Conservation (phyloP, 2,797 vertebrate species). For the Arctocebus calabarensis region DNA sequence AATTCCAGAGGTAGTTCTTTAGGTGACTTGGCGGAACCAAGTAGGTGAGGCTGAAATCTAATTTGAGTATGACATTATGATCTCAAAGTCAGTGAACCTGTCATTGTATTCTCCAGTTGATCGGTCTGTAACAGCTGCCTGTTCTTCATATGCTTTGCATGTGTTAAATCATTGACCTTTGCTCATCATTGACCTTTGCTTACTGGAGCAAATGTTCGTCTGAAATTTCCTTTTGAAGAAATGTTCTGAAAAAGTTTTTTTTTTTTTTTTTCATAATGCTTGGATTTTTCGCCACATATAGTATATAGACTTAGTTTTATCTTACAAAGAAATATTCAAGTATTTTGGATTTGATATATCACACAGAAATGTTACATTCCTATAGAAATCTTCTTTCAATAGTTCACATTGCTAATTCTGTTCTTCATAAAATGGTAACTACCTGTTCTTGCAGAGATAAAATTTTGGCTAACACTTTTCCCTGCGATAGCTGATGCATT, state of each 20-base stretch:
- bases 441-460: background rate
- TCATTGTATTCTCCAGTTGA: background rate
- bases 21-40: background rate
- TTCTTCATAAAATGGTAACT: background rate
- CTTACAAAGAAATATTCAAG: background rate
- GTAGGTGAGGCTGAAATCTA: background rate
- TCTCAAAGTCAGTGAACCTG: background rate
- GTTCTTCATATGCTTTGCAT: background rate
- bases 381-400: background rate
- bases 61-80: background rate
- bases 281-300: background rate
- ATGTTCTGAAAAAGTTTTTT: background rate
- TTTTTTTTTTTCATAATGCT: background rate
- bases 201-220: background rate
- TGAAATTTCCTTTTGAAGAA: background rate
- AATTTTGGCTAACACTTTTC: background rate
- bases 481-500: background rate
- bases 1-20: background rate
- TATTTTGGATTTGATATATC: background rate
- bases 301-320: background rate
- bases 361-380: background rate
- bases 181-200: background rate
- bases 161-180: background rate
- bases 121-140: background rate
- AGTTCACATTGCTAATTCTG: background rate